Conservation (phyloP, 2,113 vertebrate species). For the Tenrec ecaudatus region DNA sequence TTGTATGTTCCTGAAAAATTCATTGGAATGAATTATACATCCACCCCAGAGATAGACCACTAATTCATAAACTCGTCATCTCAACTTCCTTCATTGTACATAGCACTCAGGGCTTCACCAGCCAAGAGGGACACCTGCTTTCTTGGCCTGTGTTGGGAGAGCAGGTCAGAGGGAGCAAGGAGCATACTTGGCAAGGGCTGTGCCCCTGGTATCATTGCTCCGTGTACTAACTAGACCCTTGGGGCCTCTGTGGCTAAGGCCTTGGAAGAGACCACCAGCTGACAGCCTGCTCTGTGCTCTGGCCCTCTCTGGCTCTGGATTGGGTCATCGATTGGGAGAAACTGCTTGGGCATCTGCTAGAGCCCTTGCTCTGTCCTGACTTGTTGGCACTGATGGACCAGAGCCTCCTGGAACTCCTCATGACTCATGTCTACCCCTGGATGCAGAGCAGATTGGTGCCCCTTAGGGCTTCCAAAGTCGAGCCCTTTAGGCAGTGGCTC, state of each 20-base stretch:
- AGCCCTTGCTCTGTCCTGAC: background rate
- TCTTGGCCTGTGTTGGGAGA: accelerated
- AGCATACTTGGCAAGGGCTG: accelerated
- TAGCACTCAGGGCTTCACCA: accelerated
- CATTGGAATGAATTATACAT: background rate
- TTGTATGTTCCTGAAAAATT: background rate
- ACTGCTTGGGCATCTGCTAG: accelerated
- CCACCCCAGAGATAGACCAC: background rate
- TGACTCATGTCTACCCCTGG: background rate
- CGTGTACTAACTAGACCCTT: accelerated
- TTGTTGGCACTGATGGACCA: background rate
- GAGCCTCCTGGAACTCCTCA: too few species aligned
- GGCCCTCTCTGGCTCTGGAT: background rate
- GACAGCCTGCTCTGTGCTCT: accelerated
- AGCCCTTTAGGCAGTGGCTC: background rate
- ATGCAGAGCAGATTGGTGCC: background rate
- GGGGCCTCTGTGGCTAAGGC: accelerated
- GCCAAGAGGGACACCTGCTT: accelerated
- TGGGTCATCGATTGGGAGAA: background rate
- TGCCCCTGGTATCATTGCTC: accelerated
- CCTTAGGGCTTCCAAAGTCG: background rate
- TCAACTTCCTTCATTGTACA: accelerated
- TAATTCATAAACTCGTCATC: background rate
- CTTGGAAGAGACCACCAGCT: accelerated
- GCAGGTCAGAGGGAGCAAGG: too few species aligned